These are phyloP conservation scores for Zootoca vivipara DNA, from an alignment of 2,113 vertebrate genomes.

Conservation along the genomic window DNA sequence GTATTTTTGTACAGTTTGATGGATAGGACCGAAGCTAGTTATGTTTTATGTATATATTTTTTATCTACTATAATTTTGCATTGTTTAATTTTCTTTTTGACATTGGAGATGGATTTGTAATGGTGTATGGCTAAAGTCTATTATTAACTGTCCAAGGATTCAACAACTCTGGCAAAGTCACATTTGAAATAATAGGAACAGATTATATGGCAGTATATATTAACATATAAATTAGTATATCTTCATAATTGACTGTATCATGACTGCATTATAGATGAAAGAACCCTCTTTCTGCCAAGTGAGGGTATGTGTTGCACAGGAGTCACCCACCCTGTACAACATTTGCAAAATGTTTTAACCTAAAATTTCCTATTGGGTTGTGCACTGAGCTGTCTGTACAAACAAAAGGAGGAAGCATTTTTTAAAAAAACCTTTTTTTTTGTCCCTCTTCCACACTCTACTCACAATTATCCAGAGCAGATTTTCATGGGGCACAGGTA, in stretches of 20 bases:
- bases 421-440: neutral
- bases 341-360: neutral
- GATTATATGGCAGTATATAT: neutral
- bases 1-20: neutral
- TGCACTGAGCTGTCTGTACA: neutral
- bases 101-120: neutral
- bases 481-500: neutral
- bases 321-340: neutral
- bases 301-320: neutral
- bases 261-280: neutral
- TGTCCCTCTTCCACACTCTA: neutral
- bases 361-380: neutral
- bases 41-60: neutral
- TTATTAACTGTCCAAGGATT: neutral
- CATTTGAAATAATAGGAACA: neutral
- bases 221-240: neutral
- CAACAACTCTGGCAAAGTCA: neutral
- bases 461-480: neutral
- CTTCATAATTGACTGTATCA: neutral
- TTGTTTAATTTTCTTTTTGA: neutral
- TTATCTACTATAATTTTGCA: neutral
- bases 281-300: neutral
- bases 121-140: neutral
- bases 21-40: neutral
- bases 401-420: neutral